Percentiles rank a stretch among this genome's conserved stretches.
phyloP scores from a whole-genome alignment of 35 echinoderm and acorn worm genomes.

The Apostichopus japonicus region DNA sequence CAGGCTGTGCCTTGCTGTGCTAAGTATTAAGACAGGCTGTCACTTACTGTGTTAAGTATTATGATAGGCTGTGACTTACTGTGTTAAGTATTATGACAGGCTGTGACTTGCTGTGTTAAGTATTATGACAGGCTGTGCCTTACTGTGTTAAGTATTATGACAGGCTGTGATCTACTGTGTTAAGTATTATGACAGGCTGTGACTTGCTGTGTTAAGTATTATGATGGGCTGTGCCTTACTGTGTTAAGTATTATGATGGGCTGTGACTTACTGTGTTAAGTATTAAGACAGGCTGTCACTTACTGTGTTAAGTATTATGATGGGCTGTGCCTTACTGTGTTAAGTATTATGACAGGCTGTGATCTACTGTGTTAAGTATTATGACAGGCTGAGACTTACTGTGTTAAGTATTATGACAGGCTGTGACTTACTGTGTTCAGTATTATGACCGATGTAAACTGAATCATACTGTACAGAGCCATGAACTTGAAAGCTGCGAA shows the following conservation, averaged over 20 bases:
- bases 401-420: slow-evolving; percentile 81
- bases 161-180: no score
- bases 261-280: background rate
- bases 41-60: background rate
- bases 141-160: background rate
- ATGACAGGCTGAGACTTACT: slow-evolving; percentile 51
- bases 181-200: background rate
- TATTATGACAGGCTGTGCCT: background rate
- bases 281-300: background rate
- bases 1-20: background rate
- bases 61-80: background rate
- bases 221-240: background rate
- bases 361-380: background rate
- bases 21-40: background rate
- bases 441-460: slow-evolving; percentile 52
- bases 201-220: background rate
- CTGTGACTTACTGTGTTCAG: no score
- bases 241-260: background rate
- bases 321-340: background rate
- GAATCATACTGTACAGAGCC: slow-evolving; percentile 95
- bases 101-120: background rate
- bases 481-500: slow-evolving; percentile 95
- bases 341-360: background rate
- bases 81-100: background rate
- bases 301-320: background rate